A percentile compares a stretch with the other conserved stretches of the same genome.
Conservation (phyloP, 2,797 vertebrate species). For the Lepus townsendii region DNA sequence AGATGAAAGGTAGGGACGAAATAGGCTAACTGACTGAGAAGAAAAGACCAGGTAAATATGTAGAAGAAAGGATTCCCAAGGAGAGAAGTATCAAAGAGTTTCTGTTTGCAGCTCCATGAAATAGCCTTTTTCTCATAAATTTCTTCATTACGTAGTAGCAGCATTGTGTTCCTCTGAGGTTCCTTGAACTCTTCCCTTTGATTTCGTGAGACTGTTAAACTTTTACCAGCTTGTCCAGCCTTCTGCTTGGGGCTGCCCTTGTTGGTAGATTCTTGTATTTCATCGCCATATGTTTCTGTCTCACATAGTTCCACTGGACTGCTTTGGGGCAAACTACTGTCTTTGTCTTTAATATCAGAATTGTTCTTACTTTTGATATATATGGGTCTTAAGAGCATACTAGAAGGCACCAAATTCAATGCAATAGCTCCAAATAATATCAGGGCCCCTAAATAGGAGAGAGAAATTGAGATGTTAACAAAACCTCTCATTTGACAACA, state of each 20-base stretch:
- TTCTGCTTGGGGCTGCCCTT: conserved; percentile 18
- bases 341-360: not conserved
- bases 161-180: conserved; percentile 76
- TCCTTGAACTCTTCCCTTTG: not conserved
- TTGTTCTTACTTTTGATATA: conserved; percentile 65
- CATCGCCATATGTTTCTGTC: not conserved
- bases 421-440: conserved; percentile 94
- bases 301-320: not conserved
- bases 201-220: not conserved
- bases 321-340: fast-evolving
- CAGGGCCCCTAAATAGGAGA: conserved; percentile 92
- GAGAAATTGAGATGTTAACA: conserved; percentile 48
- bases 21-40: conserved; percentile 96
- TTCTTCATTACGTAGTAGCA: not conserved
- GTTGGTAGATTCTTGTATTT: not conserved
- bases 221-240: not conserved
- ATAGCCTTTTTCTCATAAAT: conserved; percentile 70
- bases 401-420: conserved; percentile 95
- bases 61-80: conserved; percentile 95
- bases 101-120: conserved; percentile 79
- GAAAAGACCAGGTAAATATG: conserved; percentile 95
- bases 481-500: not conserved
- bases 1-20: conserved; percentile 96
- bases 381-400: conserved; percentile 93
- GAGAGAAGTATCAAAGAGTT: conserved; percentile 93